Evolutionary conservation across 2,888 invertebrate genomes (phyloP).

Genomic region (Listrodromus nycthemerus): DNA sequence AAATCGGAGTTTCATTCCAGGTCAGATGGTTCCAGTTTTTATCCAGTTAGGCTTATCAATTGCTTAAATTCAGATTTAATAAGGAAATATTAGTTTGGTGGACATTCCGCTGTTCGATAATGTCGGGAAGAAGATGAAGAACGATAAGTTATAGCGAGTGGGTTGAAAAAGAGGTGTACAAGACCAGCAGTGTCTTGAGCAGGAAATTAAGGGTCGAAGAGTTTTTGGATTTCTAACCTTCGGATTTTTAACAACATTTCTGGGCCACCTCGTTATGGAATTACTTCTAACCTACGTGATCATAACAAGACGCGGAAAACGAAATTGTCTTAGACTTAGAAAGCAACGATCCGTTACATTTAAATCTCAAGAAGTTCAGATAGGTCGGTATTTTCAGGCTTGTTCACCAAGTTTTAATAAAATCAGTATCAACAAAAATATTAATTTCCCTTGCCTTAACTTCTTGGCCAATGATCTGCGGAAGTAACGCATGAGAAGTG

Average conservation of each 20-base stretch:
- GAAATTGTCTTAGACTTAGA: neutral
- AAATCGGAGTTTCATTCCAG: too few species aligned
- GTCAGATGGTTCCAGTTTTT: too few species aligned
- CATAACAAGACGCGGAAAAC: neutral
- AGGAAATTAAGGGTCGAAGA: neutral
- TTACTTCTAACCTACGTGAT: neutral
- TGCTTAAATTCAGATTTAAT: too few species aligned
- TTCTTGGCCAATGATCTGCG: neutral
- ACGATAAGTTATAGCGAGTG: too few species aligned
- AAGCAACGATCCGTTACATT: neutral
- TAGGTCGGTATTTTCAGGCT: neutral
- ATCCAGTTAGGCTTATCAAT: too few species aligned
- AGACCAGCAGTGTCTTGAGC: too few species aligned
- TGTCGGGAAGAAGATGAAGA: too few species aligned
- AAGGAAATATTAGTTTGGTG: too few species aligned
- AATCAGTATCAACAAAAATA: neutral
- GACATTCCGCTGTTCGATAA: too few species aligned
- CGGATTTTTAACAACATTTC: constrained; percentile 34
- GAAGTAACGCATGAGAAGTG: constrained; percentile 6
- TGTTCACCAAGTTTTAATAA: neutral
- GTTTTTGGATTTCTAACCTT: neutral
- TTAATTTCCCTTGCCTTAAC: neutral
- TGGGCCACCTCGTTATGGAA: constrained; percentile 24
- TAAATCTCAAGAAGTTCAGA: neutral
- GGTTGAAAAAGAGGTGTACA: too few species aligned